phyloP scores from a whole-genome alignment of 2,888 invertebrate species.

The Argyresthia albistria region DNA sequence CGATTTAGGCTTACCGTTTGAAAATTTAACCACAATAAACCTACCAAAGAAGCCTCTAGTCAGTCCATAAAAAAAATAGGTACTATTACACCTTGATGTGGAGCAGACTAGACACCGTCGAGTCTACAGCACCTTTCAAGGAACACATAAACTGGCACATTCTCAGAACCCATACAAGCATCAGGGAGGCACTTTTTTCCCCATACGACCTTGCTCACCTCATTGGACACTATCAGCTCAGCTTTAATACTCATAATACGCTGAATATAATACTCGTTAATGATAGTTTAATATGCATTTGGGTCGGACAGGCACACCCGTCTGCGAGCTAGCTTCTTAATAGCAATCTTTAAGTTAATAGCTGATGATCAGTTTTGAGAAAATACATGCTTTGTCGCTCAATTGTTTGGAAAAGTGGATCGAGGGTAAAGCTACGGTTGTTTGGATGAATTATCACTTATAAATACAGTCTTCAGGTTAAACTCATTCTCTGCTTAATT shows the following conservation, averaged over 20 bases:
- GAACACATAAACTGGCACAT: constrained; percentile 24
- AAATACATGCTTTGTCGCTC: not conserved
- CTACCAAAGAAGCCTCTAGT: too few relatives aligned
- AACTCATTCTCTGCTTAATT: too few relatives aligned
- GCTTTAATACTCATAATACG: constrained; percentile 23
- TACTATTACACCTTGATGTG: not conserved
- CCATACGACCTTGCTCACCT: constrained; percentile 15
- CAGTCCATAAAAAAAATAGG: too few relatives aligned
- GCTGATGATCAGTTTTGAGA: not conserved
- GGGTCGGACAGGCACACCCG: constrained; percentile 7
- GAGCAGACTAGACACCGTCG: not conserved
- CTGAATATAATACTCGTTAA: constrained; percentile 25
- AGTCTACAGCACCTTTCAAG: not conserved
- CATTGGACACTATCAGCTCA: constrained; percentile 24
- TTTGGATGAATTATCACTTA: too few relatives aligned
- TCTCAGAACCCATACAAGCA: constrained; percentile 17
- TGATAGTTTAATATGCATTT: constrained; percentile 24
- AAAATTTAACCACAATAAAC: too few relatives aligned
- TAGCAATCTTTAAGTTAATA: not conserved
- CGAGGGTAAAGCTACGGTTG: too few relatives aligned
- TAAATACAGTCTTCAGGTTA: too few relatives aligned
- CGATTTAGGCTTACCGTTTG: too few relatives aligned
- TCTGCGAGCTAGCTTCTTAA: not conserved
- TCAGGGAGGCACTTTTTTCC: constrained; percentile 6
- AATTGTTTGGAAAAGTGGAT: too few relatives aligned